Percentiles rank a stretch among this genome's conserved stretches.
Evolutionary conservation across 2,888 invertebrate species (phyloP).

Genomic region (Caradrina clavipalpis): DNA sequence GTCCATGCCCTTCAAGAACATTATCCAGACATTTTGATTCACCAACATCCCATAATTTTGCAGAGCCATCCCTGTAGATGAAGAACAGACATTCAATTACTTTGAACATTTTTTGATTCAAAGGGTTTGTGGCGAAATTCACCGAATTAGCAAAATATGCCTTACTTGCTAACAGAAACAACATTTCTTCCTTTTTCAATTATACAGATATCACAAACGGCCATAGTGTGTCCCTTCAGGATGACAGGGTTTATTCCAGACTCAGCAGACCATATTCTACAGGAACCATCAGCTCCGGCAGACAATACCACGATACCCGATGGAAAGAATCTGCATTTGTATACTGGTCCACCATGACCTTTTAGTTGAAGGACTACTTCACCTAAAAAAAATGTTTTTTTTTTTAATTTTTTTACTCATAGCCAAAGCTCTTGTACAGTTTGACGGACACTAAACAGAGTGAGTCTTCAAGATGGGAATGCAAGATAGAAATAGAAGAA

Average conservation of each 20-base stretch:
- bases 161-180: slow-evolving; percentile 92
- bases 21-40: slow-evolving; percentile 90
- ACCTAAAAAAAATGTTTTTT: slow-evolving; percentile 69
- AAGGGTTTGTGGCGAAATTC: too few species aligned
- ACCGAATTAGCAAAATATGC: neutral
- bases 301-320: slow-evolving; percentile 93
- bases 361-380: slow-evolving; percentile 86
- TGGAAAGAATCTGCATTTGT: slow-evolving; percentile 93
- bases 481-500: neutral
- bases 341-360: slow-evolving; percentile 93
- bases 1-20: slow-evolving; percentile 87
- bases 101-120: too few species aligned
- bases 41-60: slow-evolving; percentile 93
- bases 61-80: slow-evolving; percentile 92
- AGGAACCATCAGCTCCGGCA: slow-evolving; percentile 93
- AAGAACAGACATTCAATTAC: neutral
- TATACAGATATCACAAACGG: slow-evolving; percentile 91
- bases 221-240: slow-evolving; percentile 92
- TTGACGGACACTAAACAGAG: neutral
- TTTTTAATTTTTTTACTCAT: neutral
- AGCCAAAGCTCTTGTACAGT: neutral
- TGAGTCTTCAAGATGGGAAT: neutral
- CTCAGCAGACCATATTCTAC: slow-evolving; percentile 93
- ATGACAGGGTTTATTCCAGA: slow-evolving; percentile 93
- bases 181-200: slow-evolving; percentile 93